Evolutionary conservation across 2,797 vertebrate species (phyloP).

Genomic region (Chelon labrosus): DNA sequence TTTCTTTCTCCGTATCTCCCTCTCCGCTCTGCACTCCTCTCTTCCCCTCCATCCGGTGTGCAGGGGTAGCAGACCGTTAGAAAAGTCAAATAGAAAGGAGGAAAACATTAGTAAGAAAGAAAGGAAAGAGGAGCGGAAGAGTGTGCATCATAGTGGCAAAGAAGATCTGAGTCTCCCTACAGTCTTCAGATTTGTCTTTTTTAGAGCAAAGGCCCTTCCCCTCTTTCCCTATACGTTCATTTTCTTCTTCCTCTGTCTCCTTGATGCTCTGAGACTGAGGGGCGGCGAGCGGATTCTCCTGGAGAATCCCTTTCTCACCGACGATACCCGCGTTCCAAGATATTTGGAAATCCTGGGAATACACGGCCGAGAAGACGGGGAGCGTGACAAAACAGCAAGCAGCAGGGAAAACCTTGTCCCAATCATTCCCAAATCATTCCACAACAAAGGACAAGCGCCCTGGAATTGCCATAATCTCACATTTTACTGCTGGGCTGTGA

Average conservation of each 20-base stretch:
- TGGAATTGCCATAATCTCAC: conserved; percentile 74
- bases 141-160: neutral
- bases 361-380: conserved; percentile 67
- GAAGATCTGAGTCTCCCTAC: conserved; percentile 35
- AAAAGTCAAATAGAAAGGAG: conserved; percentile 35
- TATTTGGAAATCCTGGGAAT: conserved; percentile 75
- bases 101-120: conserved; percentile 22
- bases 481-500: conserved; percentile 74
- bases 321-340: conserved; percentile 53
- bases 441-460: conserved; percentile 80
- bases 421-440: conserved; percentile 80
- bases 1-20: conserved; percentile 46
- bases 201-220: conserved; percentile 24
- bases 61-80: conserved; percentile 16
- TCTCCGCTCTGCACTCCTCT: conserved; percentile 27
- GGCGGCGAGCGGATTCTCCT: conserved; percentile 45
- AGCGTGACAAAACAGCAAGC: conserved; percentile 61
- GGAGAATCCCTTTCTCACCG: conserved; percentile 36
- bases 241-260: conserved; percentile 24
- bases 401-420: conserved; percentile 63
- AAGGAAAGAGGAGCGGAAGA: conserved; percentile 11
- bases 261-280: conserved; percentile 53
- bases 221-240: conserved; percentile 8
- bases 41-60: conserved; percentile 33
- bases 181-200: conserved; percentile 23